Evolutionary conservation across 2,888 invertebrate species (phyloP).

Genomic region (Cheilosia pagana): DNA sequence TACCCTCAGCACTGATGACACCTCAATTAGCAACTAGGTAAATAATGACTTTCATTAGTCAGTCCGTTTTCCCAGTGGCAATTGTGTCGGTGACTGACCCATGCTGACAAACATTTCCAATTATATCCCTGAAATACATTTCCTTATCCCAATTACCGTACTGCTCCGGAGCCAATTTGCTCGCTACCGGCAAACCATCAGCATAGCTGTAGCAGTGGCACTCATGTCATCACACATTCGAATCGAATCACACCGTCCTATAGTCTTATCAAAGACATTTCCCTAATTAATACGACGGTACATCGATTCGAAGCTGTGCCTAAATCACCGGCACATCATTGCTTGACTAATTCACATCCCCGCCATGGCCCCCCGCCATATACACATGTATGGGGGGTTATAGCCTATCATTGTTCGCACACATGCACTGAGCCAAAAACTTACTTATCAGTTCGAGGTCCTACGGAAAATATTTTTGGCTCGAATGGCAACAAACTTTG

Average conservation of each 20-base stretch:
- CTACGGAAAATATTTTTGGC: conserved; percentile 12
- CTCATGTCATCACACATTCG: conserved; percentile 29
- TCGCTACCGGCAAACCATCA: conserved; percentile 5
- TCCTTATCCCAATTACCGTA: conserved; percentile 24
- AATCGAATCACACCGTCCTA: conserved; percentile 1
- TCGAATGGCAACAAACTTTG: conserved; percentile 5
- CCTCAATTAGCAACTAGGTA: conserved; percentile 27
- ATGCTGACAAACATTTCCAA: conserved; percentile 36
- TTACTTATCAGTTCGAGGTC: background rate
- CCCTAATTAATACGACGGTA: conserved; percentile 18
- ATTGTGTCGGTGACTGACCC: background rate
- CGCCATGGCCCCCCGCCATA: background rate
- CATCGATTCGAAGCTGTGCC: conserved; percentile 5
- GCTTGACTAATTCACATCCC: conserved; percentile 3
- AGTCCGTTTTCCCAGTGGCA: background rate
- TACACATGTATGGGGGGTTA: background rate
- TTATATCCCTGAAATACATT: conserved; percentile 32
- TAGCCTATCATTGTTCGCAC: background rate
- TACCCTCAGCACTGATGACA: background rate
- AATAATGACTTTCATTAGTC: conserved; percentile 32
- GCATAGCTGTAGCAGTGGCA: too few relatives aligned
- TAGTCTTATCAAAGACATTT: conserved; percentile 7
- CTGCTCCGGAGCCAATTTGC: conserved; percentile 2
- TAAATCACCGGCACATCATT: conserved; percentile 9
- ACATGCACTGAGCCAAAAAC: background rate